A percentile compares a stretch with the other conserved stretches of the same genome.
Evolutionary conservation across 2,797 vertebrate species (phyloP).

Genomic region (Hippocampus kuda): DNA sequence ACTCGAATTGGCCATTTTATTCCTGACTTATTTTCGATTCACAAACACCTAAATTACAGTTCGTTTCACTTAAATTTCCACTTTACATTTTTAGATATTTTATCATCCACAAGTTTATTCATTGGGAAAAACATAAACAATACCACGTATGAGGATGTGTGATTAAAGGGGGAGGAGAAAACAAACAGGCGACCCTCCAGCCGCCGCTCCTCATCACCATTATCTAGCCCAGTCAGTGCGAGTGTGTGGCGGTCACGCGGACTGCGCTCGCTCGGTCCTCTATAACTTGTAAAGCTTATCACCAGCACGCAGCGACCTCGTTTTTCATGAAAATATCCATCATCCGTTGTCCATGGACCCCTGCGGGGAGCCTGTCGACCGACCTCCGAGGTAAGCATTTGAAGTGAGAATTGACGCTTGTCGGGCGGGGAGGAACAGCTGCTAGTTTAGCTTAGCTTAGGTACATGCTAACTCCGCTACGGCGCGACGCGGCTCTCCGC

Average conservation of each 20-base stretch:
- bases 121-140: neutral
- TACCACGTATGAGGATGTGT: neutral
- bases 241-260: neutral
- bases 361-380: neutral
- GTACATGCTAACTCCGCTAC: neutral
- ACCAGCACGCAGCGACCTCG: neutral
- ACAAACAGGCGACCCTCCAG: neutral
- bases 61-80: neutral
- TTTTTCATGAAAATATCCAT: neutral
- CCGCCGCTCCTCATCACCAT: neutral
- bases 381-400: neutral
- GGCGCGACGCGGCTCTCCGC: neutral
- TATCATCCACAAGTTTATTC: neutral
- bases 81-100: neutral
- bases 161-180: slow-evolving; percentile 1
- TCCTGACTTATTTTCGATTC: neutral
- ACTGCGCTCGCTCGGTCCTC: neutral
- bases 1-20: neutral
- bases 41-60: neutral
- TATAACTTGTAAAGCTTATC: neutral
- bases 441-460: neutral
- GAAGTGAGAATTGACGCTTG: neutral
- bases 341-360: neutral
- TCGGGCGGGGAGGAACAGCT: neutral
- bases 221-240: neutral